Conservation (phyloP, 2,888 invertebrate species). For the Lasioglossum calceatum region DNA sequence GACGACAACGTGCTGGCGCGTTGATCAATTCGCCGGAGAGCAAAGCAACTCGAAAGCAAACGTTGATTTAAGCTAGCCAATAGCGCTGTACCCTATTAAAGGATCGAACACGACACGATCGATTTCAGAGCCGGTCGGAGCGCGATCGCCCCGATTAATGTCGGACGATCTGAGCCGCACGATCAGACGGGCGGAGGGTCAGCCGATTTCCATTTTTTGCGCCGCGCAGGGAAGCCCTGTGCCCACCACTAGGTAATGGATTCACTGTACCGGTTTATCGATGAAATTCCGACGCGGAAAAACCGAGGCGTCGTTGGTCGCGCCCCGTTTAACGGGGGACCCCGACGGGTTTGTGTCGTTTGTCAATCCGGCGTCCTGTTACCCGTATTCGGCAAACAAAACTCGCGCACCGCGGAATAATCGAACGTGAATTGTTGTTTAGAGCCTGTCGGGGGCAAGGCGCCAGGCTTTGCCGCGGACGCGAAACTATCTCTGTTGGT, state of each 20-base stretch:
- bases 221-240: slow-evolving; percentile 89
- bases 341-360: slow-evolving; percentile 2
- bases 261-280: slow-evolving; percentile 38
- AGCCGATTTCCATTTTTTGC: slow-evolving; percentile 87
- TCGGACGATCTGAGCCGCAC: slow-evolving; percentile 87
- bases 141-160: slow-evolving; percentile 87
- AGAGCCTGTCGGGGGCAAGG: slow-evolving; percentile 87
- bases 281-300: slow-evolving; percentile 28
- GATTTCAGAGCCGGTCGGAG: slow-evolving; percentile 85
- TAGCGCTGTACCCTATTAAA: not conserved
- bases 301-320: not conserved
- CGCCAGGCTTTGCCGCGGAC: slow-evolving; percentile 87
- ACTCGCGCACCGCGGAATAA: slow-evolving; percentile 52
- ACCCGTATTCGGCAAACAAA: slow-evolving; percentile 78
- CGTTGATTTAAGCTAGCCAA: not conserved
- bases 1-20: no score
- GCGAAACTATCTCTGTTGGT: slow-evolving; percentile 83
- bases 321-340: not conserved
- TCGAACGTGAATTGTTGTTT: slow-evolving; percentile 66
- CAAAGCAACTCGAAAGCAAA: no score
- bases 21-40: not conserved
- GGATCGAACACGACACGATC: slow-evolving; percentile 40
- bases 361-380: slow-evolving; percentile 85
- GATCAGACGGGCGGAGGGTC: slow-evolving; percentile 85
- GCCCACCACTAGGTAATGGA: slow-evolving; percentile 89